Conservation (phyloP, 92 coral and sea anemone genomes). For the Porites evermanni region DNA sequence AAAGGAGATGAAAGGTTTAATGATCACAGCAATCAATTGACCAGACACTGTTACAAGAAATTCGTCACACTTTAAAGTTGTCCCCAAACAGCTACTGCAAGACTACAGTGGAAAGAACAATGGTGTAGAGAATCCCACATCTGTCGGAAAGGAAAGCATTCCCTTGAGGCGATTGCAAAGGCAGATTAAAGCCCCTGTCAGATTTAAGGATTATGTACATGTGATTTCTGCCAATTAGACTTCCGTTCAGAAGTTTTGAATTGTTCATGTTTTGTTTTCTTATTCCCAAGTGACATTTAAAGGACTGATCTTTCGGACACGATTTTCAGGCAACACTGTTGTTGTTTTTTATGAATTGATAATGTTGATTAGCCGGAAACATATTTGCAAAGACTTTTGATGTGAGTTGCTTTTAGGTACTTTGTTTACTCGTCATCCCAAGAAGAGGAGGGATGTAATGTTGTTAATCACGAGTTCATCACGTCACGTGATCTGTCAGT, state of each 20-base stretch:
- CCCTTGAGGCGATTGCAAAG: constrained; percentile 25
- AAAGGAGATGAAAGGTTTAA: constrained; percentile 52
- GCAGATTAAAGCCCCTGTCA: constrained; percentile 40
- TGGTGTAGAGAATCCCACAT: constrained; percentile 19
- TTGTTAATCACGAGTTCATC: background rate
- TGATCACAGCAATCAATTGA: constrained; percentile 52
- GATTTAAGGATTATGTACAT: background rate
- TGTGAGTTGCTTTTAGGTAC: too few relatives aligned
- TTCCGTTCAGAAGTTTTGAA: too few relatives aligned
- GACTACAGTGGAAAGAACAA: constrained; percentile 17
- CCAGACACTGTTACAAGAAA: constrained; percentile 46
- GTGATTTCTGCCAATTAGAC: too few relatives aligned
- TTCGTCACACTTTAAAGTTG: constrained; percentile 49
- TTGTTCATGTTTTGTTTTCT: too few relatives aligned
- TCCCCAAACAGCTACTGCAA: constrained; percentile 29
- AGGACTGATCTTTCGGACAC: too few relatives aligned
- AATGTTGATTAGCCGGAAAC: too few relatives aligned
- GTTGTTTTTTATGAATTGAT: too few relatives aligned
- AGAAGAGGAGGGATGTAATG: background rate
- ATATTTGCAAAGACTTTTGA: too few relatives aligned
- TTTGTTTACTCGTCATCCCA: background rate
- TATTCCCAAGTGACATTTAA: too few relatives aligned
- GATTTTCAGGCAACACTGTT: too few relatives aligned
- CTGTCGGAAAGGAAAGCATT: background rate
- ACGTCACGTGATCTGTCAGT: background rate